phyloP scores from a whole-genome alignment of 2,888 invertebrate genomes.

The Melieria picta region DNA sequence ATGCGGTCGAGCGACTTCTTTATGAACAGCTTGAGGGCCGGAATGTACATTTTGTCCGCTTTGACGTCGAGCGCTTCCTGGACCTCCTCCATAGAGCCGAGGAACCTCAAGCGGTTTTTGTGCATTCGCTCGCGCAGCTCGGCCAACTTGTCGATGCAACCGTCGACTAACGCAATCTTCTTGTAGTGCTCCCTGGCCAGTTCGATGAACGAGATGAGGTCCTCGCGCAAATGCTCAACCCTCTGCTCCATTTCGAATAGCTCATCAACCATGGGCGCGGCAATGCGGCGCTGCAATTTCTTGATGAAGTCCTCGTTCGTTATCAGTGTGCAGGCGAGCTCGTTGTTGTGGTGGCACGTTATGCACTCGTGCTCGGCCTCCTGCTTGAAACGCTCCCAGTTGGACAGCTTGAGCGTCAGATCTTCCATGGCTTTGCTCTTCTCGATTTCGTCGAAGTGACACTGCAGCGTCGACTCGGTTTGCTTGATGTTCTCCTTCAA shows the following conservation, averaged over 20 bases:
- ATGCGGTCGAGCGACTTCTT: slow-evolving; percentile 51
- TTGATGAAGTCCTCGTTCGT: slow-evolving; percentile 53
- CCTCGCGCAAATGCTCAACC: slow-evolving; percentile 47
- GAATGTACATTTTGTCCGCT: slow-evolving; percentile 61
- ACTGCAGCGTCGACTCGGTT: slow-evolving; percentile 45
- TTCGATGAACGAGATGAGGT: slow-evolving; percentile 46
- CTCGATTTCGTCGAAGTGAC: slow-evolving; percentile 51
- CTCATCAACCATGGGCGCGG: slow-evolving; percentile 48
- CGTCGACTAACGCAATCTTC: slow-evolving; percentile 55
- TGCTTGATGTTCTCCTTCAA: slow-evolving; percentile 45
- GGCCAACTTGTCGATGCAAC: slow-evolving; percentile 54
- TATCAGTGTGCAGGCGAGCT: slow-evolving; percentile 54
- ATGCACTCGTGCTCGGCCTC: slow-evolving; percentile 57
- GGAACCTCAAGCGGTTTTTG: slow-evolving; percentile 50
- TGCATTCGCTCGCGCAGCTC: slow-evolving; percentile 45
- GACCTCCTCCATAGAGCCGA: slow-evolving; percentile 60
- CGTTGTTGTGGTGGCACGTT: slow-evolving; percentile 51
- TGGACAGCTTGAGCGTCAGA: slow-evolving; percentile 37
- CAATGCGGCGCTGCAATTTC: slow-evolving; percentile 52
- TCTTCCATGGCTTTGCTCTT: slow-evolving; percentile 45
- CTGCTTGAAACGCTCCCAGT: slow-evolving; percentile 48
- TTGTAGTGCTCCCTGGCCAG: slow-evolving; percentile 51
- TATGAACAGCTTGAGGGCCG: slow-evolving; percentile 59
- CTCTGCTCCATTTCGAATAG: slow-evolving; percentile 47
- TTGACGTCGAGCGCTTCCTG: slow-evolving; percentile 65